phyloP scores from a whole-genome alignment of 2,797 vertebrate species.

The Neosilurus mollespiculum region DNA sequence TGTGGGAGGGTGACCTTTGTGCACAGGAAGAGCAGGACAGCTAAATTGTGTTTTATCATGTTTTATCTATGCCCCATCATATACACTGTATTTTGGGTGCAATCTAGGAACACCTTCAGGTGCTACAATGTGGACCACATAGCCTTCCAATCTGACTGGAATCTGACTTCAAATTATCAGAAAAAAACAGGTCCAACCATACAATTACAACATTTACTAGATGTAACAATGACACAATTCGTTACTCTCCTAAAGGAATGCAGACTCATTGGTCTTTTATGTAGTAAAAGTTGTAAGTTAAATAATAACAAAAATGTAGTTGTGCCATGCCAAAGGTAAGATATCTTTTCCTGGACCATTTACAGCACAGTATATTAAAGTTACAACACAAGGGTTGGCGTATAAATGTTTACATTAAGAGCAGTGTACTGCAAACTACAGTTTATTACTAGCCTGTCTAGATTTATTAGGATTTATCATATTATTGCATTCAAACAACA shows the following conservation, averaged over 20 bases:
- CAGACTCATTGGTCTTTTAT: background rate
- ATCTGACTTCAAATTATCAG: background rate
- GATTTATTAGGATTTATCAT: too few relatives aligned
- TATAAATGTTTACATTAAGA: background rate
- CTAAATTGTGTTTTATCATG: background rate
- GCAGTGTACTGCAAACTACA: background rate
- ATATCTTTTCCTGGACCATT: background rate
- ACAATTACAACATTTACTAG: background rate
- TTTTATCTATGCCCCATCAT: background rate
- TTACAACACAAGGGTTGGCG: background rate
- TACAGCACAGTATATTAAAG: background rate
- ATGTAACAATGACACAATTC: background rate
- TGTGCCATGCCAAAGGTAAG: background rate
- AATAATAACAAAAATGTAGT: background rate
- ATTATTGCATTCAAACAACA: too few relatives aligned
- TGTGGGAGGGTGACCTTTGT: slow-evolving; percentile 28
- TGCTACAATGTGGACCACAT: background rate
- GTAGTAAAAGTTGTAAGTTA: too few relatives aligned
- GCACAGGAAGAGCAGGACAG: background rate
- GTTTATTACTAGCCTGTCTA: background rate
- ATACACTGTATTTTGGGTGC: background rate
- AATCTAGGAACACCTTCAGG: background rate
- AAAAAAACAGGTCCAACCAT: background rate
- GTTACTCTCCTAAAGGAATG: background rate
- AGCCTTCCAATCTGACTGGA: background rate